Evolutionary conservation across 2,113 vertebrate genomes (phyloP), one percentile per base, ranked within the genome.

Genomic region (Tragelaphus scriptus): DNA sequence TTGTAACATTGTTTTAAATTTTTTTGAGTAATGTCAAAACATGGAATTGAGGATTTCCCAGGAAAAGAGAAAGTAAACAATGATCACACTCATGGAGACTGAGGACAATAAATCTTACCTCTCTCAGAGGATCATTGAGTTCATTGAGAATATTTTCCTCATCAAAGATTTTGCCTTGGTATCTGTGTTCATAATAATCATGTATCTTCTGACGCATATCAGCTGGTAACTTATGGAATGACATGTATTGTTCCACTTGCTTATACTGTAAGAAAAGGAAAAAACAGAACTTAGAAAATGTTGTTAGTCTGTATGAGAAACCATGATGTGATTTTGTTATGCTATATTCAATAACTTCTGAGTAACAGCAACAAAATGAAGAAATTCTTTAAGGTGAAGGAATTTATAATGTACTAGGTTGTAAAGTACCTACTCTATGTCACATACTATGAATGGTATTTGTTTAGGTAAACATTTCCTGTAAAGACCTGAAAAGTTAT

Each of bases 201-300:
- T 99, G 99, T 96, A 99, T 99, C 98, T 99, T 99, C 99, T 99
- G 99, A 26, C 99, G 99, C 99, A 99, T 99, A 98, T 99, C 99
- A 59, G 99, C 99, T 36, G 99, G 99, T 97, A 99, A 98, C 96
- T 99, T 99, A 99, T 99, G 99, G 98, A 99, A 99, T 71, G 99
- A 99, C 99, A 99, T 99, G 98, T 99, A 99, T 95, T 99, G 99
- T 97, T 99, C 99, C 98, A 99, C 99, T 99, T 99, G 99, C 94
- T 99, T 99, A 97, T 99, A 99, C 99, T 99, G 98, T 95, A 86
- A 98, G 92, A 84, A 91, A 47, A 98, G 92, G 68, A 98, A 95
- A 97, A 96, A 63, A 47, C 13, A 75, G 23, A 84, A 88, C 81
- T 91, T 71, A 91, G 65, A 85, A 97, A 6, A 40, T 7, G 88